Percentiles rank a stretch among this genome's conserved stretches.
These are phyloP conservation scores for Salminus brasiliensis DNA, from an alignment of 2,113 vertebrate genomes.

Conservation along the genomic window DNA sequence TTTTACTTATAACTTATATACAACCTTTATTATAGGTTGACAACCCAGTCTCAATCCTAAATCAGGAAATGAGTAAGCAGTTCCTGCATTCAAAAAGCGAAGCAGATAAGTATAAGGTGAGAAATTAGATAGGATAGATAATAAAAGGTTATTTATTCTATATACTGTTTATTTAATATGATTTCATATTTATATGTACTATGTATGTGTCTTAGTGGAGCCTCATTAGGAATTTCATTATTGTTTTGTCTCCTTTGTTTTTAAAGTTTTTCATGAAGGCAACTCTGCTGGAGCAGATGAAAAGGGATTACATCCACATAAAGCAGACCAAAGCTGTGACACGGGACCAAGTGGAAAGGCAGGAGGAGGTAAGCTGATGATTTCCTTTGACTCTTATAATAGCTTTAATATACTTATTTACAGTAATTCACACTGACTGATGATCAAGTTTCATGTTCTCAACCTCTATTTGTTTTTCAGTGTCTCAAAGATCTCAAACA, in stretches of 20 bases:
- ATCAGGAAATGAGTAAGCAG: slow-evolving; percentile 93
- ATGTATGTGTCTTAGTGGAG: no score
- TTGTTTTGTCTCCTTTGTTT: neutral
- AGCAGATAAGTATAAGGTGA: slow-evolving; percentile 92
- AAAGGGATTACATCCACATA: slow-evolving; percentile 88
- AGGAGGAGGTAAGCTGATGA: slow-evolving; percentile 72
- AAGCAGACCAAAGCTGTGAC: slow-evolving; percentile 86
- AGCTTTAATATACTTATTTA: neutral
- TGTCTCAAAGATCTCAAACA: slow-evolving; percentile 77
- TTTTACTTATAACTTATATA: neutral
- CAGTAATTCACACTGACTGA: neutral
- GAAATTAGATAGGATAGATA: neutral
- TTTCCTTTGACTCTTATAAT: neutral
- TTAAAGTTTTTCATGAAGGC: slow-evolving; percentile 93
- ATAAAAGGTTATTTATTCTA: neutral
- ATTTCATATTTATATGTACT: neutral
- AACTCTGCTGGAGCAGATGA: slow-evolving; percentile 92
- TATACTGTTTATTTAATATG: neutral
- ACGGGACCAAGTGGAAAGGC: slow-evolving; percentile 78
- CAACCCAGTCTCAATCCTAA: slow-evolving; percentile 91
- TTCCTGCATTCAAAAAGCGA: slow-evolving; percentile 92
- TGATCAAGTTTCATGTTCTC: no score
- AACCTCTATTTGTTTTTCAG: slow-evolving; percentile 59
- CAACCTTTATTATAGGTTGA: slow-evolving; percentile 80
- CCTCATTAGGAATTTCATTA: neutral